These are phyloP conservation scores for Oplegnathus fasciatus DNA, from an alignment of 2,113 vertebrate genomes.

Conservation along the genomic window DNA sequence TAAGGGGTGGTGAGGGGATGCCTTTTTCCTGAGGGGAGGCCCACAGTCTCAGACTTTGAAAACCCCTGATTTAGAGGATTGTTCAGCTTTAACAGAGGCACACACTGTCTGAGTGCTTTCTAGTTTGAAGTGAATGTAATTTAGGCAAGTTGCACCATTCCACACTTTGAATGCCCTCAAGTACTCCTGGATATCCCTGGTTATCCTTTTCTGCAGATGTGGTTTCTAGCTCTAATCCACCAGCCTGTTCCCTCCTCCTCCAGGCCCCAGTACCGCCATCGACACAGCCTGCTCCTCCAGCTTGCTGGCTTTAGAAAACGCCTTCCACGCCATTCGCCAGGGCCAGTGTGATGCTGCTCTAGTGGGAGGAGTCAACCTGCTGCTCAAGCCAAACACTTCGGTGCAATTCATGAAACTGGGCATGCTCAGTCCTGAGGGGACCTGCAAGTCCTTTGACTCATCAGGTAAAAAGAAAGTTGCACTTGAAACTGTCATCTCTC, in stretches of 20 bases:
- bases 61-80: neutral
- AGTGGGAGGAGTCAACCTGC: slow-evolving; percentile 92
- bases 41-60: no score
- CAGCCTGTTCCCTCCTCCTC: neutral
- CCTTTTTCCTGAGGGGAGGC: no score
- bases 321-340: slow-evolving; percentile 89
- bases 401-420: slow-evolving; percentile 98
- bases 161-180: neutral
- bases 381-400: slow-evolving; percentile 95
- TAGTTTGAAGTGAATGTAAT: neutral
- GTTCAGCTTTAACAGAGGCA: neutral
- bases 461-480: slow-evolving; percentile 84
- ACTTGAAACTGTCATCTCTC: neutral
- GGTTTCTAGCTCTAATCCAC: neutral
- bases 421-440: slow-evolving; percentile 92
- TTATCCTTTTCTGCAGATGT: neutral
- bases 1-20: no score
- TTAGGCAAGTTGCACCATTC: neutral
- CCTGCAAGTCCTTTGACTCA: slow-evolving; percentile 93
- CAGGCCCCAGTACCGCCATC: slow-evolving; percentile 93
- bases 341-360: slow-evolving; percentile 90
- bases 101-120: neutral
- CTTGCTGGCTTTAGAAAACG: slow-evolving; percentile 90
- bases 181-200: neutral
- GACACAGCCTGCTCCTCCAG: slow-evolving; percentile 98